These are phyloP conservation scores for Asbolus verrucosus DNA, from an alignment of 1,140 invertebrate species.

Conservation along the genomic window DNA sequence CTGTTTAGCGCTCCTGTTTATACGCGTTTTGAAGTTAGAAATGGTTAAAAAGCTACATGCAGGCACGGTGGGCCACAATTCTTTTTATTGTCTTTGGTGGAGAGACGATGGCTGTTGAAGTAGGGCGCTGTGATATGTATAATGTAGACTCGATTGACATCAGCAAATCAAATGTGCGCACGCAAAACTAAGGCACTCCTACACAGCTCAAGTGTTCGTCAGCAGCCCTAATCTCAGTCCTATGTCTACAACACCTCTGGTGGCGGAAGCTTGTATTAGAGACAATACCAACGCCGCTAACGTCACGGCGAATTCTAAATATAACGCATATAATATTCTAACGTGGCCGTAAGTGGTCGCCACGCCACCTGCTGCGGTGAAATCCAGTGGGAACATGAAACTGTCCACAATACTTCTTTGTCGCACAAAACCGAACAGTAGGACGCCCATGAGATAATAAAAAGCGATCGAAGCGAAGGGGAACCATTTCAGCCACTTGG, in stretches of 20 bases:
- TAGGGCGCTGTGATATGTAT: conserved; percentile 24
- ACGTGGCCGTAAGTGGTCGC: conserved; percentile 71
- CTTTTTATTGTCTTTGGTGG: conserved; percentile 10
- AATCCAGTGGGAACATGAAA: conserved; percentile 76
- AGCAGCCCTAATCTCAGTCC: conserved; percentile 70
- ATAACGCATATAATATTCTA: conserved; percentile 74
- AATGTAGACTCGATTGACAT: conserved; percentile 2
- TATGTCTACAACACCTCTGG: conserved; percentile 69
- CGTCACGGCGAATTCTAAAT: conserved; percentile 75
- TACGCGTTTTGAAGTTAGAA: too few species aligned
- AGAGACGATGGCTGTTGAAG: not conserved
- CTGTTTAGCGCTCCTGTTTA: too few species aligned
- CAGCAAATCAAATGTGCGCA: conserved; percentile 22
- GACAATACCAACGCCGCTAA: conserved; percentile 72
- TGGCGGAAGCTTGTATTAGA: conserved; percentile 70
- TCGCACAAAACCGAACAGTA: conserved; percentile 72
- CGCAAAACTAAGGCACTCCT: conserved; percentile 26
- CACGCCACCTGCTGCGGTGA: conserved; percentile 76
- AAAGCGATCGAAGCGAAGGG: conserved; percentile 64
- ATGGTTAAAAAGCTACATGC: too few species aligned
- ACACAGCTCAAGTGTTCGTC: conserved; percentile 64
- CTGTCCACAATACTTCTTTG: conserved; percentile 68
- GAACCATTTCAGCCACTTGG: conserved; percentile 65
- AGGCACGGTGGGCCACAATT: not conserved
- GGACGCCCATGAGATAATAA: conserved; percentile 72